These are phyloP conservation scores for Seira musarum DNA, from an alignment of 2,888 invertebrate species.

Conservation along the genomic window DNA sequence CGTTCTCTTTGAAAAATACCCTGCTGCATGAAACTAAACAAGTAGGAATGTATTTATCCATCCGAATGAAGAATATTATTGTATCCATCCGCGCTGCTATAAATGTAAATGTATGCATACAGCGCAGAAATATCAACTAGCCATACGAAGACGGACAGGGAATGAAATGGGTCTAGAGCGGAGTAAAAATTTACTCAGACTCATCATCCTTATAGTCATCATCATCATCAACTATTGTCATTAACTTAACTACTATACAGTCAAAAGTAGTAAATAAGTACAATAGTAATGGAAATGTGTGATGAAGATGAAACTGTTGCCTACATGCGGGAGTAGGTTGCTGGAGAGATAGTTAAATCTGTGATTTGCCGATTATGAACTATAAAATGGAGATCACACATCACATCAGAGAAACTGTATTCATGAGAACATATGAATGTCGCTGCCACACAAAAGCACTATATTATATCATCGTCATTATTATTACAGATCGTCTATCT, in stretches of 20 bases:
- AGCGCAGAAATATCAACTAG: not conserved
- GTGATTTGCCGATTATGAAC: slow-evolving; percentile 2
- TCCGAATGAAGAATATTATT: too few relatives aligned
- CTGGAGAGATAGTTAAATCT: not conserved
- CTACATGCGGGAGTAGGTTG: not conserved
- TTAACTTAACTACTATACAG: not conserved
- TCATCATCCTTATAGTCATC: not conserved
- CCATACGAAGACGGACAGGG: not conserved
- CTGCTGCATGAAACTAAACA: too few relatives aligned
- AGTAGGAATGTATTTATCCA: too few relatives aligned
- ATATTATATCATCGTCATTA: slow-evolving; percentile 1
- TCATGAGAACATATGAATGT: not conserved
- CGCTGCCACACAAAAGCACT: not conserved
- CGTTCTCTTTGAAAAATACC: too few relatives aligned
- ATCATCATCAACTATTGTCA: slow-evolving; percentile 2
- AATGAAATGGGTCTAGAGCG: not conserved
- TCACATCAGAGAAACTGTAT: slow-evolving; percentile 2
- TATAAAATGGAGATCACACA: not conserved
- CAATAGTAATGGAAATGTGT: not conserved
- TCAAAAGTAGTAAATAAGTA: not conserved
- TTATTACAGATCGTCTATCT: not conserved
- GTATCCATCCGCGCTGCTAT: not conserved
- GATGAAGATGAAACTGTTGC: not conserved
- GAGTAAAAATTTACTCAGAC: not conserved
- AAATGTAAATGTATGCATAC: not conserved